A percentile compares a stretch with the other conserved stretches of the same genome.
Evolutionary conservation across 2,797 vertebrate species (phyloP).

Genomic region (Perodicticus potto): DNA sequence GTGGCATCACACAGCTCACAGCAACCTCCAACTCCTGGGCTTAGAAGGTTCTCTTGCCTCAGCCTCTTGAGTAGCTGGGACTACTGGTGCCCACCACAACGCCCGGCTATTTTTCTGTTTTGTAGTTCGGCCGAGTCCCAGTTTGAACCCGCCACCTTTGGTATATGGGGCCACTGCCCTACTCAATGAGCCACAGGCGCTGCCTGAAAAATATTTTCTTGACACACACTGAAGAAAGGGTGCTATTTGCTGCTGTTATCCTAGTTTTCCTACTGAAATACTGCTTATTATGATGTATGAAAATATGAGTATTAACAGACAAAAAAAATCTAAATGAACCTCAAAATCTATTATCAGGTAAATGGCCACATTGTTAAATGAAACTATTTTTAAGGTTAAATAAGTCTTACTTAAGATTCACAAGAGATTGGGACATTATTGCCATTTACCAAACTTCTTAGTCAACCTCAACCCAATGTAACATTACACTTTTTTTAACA

Average conservation of each 20-base stretch:
- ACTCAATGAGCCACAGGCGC: too few relatives aligned
- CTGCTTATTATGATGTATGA: conserved; percentile 15
- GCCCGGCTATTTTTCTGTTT: too few relatives aligned
- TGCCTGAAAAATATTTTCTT: background rate
- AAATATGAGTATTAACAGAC: background rate
- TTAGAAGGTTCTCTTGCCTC: too few relatives aligned
- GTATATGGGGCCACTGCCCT: too few relatives aligned
- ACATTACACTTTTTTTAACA: conserved; percentile 55
- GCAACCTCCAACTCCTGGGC: too few relatives aligned
- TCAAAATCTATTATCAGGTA: conserved; percentile 68
- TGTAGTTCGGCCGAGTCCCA: too few relatives aligned
- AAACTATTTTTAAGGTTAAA: conserved; percentile 75
- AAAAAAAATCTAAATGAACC: conserved; percentile 43
- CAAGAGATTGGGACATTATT: conserved; percentile 39
- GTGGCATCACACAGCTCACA: too few relatives aligned
- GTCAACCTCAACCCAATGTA: conserved; percentile 69
- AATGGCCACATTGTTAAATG: conserved; percentile 71
- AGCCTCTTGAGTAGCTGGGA: too few relatives aligned
- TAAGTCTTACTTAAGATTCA: conserved; percentile 66
- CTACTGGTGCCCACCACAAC: too few relatives aligned
- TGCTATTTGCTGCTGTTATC: background rate
- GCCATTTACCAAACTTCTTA: conserved; percentile 53
- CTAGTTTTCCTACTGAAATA: background rate
- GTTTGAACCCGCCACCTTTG: too few relatives aligned
- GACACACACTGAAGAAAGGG: too few relatives aligned